Evolutionary conservation across 2,113 vertebrate species (phyloP).

Genomic region (Oryzias melastigma): DNA sequence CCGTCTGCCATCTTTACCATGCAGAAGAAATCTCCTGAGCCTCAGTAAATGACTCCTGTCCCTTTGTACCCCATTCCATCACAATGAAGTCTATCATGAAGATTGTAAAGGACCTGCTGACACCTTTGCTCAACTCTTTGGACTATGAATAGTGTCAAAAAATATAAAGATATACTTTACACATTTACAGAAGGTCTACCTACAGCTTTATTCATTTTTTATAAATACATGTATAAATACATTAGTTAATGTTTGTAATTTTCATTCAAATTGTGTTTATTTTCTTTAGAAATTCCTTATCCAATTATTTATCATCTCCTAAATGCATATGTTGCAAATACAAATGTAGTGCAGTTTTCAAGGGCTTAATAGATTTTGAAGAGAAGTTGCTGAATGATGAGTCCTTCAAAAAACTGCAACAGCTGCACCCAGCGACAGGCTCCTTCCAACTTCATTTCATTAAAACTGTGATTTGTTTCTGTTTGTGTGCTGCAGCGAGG

Average conservation of each 20-base stretch:
- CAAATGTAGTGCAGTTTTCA: conserved; percentile 17
- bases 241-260: conserved; percentile 4
- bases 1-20: too few species aligned
- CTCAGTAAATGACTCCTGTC: too few species aligned
- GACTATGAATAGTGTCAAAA: too few species aligned
- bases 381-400: conserved; percentile 11
- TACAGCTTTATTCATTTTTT: too few species aligned
- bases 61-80: too few species aligned
- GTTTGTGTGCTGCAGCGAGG: conserved; percentile 60
- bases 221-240: too few species aligned
- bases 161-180: too few species aligned
- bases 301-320: conserved; percentile 33
- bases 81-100: too few species aligned
- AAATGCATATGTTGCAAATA: conserved; percentile 10
- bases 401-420: conserved; percentile 48
- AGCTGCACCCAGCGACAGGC: conserved; percentile 41
- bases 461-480: conserved; percentile 72
- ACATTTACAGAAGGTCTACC: too few species aligned
- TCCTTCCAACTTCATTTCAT: conserved; percentile 60
- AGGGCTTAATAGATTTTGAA: conserved; percentile 13
- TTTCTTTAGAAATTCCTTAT: conserved; percentile 9
- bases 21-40: too few species aligned
- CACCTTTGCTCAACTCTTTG: too few species aligned
- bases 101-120: too few species aligned
- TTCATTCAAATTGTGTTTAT: neutral